These are phyloP conservation scores for Diplolepis rosae DNA, from an alignment of 2,888 invertebrate species.

Conservation along the genomic window DNA sequence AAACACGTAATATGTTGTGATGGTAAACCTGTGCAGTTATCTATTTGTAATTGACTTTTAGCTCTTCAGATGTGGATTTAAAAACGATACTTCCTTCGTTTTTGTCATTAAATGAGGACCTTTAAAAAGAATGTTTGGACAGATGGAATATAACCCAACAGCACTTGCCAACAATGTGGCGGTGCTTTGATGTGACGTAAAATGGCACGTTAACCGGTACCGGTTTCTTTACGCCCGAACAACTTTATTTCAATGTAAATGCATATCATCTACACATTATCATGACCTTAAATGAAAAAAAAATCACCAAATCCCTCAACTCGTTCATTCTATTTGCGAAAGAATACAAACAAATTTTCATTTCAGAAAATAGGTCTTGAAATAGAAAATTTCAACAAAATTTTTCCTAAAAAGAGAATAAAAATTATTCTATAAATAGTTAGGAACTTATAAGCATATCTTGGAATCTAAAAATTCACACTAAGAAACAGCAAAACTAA, in stretches of 20 bases:
- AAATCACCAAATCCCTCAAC: background rate
- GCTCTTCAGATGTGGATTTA: background rate
- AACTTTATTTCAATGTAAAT: slow-evolving; percentile 41
- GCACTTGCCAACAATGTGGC: slow-evolving; percentile 71
- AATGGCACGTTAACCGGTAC: slow-evolving; percentile 48
- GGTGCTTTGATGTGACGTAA: slow-evolving; percentile 71
- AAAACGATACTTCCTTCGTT: background rate
- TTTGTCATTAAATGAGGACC: background rate
- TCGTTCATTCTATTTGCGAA: background rate
- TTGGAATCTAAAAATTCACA: too few species aligned
- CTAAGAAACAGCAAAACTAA: too few species aligned
- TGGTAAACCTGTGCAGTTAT: background rate
- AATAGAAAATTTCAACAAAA: too few species aligned
- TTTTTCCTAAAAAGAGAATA: too few species aligned
- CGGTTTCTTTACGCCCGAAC: slow-evolving; percentile 37
- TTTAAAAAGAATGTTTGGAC: background rate
- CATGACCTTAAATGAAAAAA: background rate
- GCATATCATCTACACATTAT: background rate
- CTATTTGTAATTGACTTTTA: background rate
- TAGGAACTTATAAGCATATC: too few species aligned
- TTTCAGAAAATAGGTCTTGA: too few species aligned
- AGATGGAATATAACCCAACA: slow-evolving; percentile 34
- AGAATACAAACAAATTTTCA: too few species aligned
- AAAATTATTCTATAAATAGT: too few species aligned
- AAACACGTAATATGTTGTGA: background rate